phyloP scores from a whole-genome alignment of 2,797 vertebrate species.

The Lemur catta region DNA sequence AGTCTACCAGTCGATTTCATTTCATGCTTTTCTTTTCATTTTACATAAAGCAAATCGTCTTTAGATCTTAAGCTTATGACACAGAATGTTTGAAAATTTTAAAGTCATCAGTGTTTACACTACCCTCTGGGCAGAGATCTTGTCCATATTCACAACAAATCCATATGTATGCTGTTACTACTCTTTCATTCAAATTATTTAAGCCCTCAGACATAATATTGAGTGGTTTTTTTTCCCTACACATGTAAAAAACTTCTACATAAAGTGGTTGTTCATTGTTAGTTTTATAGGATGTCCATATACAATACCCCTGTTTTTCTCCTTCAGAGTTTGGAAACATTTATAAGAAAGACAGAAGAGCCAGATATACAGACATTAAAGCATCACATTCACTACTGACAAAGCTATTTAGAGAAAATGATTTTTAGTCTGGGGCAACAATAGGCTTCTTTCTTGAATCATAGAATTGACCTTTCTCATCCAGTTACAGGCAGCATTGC shows the following conservation, averaged over 20 bases:
- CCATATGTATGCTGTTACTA: not conserved
- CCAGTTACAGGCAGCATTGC: rapidly evolving
- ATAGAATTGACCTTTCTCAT: not conserved
- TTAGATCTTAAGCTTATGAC: constrained; percentile 46
- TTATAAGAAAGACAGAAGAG: not conserved
- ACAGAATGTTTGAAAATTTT: constrained; percentile 48
- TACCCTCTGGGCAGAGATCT: not conserved
- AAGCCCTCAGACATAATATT: not conserved
- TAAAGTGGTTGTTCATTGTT: not conserved
- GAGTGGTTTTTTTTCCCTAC: not conserved
- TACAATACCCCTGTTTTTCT: not conserved
- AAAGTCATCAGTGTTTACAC: constrained; percentile 41
- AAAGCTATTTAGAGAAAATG: not conserved
- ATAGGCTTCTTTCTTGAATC: not conserved
- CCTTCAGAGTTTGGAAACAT: not conserved
- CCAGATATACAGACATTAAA: not conserved
- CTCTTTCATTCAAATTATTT: not conserved
- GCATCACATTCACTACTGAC: not conserved
- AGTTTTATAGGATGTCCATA: not conserved
- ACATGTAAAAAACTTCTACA: constrained; percentile 11
- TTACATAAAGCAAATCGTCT: constrained; percentile 46
- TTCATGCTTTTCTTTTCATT: constrained; percentile 58
- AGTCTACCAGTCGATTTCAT: constrained; percentile 51
- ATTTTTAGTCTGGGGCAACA: not conserved
- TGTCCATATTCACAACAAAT: not conserved